Conservation (phyloP, 2,113 vertebrate species). For the Pterocles gutturalis region DNA sequence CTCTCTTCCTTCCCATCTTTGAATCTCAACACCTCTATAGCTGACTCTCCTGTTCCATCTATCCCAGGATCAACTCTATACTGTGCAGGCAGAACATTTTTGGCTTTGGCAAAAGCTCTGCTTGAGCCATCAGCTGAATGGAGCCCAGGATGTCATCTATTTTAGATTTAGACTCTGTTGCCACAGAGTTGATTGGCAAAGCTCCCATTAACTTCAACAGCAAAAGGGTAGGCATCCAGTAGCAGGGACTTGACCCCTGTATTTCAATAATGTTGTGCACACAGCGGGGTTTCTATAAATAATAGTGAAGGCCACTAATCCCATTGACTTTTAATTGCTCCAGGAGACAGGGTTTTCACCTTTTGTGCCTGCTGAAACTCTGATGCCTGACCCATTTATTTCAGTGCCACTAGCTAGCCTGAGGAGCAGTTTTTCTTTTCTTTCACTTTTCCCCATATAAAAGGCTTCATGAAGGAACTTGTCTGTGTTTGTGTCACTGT, state of each 20-base stretch:
- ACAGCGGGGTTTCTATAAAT: constrained; percentile 39
- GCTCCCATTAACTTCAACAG: constrained; percentile 47
- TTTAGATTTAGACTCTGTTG: constrained; percentile 52
- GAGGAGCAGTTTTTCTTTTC: constrained; percentile 28
- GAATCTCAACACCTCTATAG: background rate
- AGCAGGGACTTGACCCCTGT: constrained; percentile 42
- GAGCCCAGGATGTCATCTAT: constrained; percentile 3
- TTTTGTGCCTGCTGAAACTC: constrained; percentile 47
- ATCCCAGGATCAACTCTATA: background rate
- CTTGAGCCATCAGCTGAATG: background rate
- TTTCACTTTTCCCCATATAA: constrained; percentile 1
- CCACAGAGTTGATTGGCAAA: constrained; percentile 57
- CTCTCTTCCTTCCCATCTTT: background rate
- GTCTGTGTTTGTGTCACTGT: constrained; percentile 47
- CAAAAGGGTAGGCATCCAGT: constrained; percentile 37
- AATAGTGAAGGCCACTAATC: constrained; percentile 46
- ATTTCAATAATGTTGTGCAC: constrained; percentile 53
- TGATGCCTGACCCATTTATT: constrained; percentile 53
- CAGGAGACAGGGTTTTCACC: constrained; percentile 44
- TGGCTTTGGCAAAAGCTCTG: constrained; percentile 2
- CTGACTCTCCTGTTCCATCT: background rate
- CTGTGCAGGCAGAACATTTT: background rate
- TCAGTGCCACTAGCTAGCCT: constrained; percentile 27
- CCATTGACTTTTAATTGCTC: constrained; percentile 64
- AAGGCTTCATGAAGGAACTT: constrained; percentile 41